Evolutionary conservation across 92 coral and sea anemone genomes (phyloP).

Genomic region (Bergia puertoricense): DNA sequence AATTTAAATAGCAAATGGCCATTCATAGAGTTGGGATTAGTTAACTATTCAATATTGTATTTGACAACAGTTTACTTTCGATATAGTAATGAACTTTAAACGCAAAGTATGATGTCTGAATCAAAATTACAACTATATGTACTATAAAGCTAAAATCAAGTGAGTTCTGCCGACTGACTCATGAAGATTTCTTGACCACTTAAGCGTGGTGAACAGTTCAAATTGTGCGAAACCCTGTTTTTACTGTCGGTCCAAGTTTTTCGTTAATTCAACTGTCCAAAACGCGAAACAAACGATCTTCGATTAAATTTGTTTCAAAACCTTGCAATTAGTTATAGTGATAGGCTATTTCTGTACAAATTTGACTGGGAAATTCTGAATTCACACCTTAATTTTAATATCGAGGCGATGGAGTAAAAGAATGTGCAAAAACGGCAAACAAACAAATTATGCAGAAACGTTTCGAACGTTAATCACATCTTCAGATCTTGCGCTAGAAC

Average conservation of each 20-base stretch:
- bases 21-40: not conserved
- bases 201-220: not conserved
- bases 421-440: conserved; percentile 24
- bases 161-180: not conserved
- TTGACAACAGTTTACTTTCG: not conserved
- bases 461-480: not conserved
- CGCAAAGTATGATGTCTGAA: not conserved
- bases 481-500: not conserved
- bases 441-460: not conserved
- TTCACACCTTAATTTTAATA: not conserved
- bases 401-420: conserved; percentile 17
- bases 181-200: conserved; percentile 22
- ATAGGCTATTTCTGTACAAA: not conserved
- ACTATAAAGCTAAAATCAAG: not conserved
- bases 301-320: not conserved
- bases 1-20: not conserved
- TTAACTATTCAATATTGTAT: not conserved
- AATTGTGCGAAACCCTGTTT: not conserved
- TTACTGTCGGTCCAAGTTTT: not conserved
- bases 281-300: not conserved
- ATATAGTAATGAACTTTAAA: too few relatives aligned
- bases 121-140: not conserved
- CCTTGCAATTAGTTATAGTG: not conserved
- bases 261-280: not conserved
- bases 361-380: not conserved